Percentiles rank a stretch among this genome's conserved stretches.
phyloP scores from a whole-genome alignment of 2,888 invertebrate genomes.

The Ophion costatus region DNA sequence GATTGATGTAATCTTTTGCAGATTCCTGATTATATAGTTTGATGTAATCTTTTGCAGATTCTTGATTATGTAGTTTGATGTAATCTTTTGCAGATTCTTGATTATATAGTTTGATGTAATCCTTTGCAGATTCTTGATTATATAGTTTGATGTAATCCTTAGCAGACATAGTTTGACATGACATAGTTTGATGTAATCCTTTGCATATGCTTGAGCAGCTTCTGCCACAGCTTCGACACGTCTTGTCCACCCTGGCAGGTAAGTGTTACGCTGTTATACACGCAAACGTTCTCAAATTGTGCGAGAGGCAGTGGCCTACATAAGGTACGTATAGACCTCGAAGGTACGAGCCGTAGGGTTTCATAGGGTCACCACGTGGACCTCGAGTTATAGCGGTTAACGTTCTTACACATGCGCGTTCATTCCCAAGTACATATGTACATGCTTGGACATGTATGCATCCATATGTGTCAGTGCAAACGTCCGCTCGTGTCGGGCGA shows the following conservation, averaged over 20 bases:
- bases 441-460: slow-evolving; percentile 8
- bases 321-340: slow-evolving; percentile 46
- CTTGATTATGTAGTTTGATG: no score
- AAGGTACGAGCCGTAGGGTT: slow-evolving; percentile 56
- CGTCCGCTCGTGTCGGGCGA: slow-evolving; percentile 54
- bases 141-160: no score
- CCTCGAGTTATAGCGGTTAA: slow-evolving; percentile 66
- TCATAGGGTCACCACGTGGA: slow-evolving; percentile 65
- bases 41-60: no score
- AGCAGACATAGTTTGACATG: no score
- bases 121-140: no score
- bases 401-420: slow-evolving; percentile 64
- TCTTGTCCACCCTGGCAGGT: slow-evolving; percentile 19
- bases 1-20: no score
- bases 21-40: no score
- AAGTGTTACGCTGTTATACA: slow-evolving; percentile 36
- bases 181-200: no score
- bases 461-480: slow-evolving; percentile 34
- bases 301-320: slow-evolving; percentile 58
- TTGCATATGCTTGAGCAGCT: no score
- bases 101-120: no score
- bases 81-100: no score
- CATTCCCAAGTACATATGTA: neutral
- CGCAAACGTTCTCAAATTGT: slow-evolving; percentile 27
- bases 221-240: slow-evolving; percentile 22